Percentiles rank a stretch among this genome's conserved stretches.
Evolutionary conservation across 2,113 vertebrate genomes (phyloP).

Genomic region (Bubo bubo): DNA sequence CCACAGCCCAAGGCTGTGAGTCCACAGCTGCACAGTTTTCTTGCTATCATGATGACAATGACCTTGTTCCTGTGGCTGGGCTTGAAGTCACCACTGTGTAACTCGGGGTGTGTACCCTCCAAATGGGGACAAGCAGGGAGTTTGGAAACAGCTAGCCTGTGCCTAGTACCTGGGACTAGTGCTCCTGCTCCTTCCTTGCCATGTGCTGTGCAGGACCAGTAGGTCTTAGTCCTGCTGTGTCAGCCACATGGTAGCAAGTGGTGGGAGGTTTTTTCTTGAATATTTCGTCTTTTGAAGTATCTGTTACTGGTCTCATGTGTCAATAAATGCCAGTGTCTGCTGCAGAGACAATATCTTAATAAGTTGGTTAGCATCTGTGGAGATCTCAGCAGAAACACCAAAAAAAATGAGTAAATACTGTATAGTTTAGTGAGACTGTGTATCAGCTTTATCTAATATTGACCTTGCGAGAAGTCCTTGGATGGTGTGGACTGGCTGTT

Average conservation of each 20-base stretch:
- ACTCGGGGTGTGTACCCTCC: fast-evolving
- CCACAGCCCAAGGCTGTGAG: neutral
- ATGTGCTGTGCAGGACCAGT: fast-evolving
- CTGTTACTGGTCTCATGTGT: neutral
- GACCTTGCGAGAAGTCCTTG: conserved; percentile 10
- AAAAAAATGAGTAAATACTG: neutral
- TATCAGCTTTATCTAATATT: neutral
- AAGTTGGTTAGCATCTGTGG: neutral
- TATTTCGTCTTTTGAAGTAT: neutral
- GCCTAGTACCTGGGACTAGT: too few relatives aligned
- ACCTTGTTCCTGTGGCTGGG: neutral
- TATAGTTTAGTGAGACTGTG: neutral
- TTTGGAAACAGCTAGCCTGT: neutral
- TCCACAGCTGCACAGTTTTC: neutral
- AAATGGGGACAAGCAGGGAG: neutral
- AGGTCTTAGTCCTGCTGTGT: neutral
- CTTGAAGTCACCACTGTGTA: neutral
- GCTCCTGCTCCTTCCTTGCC: fast-evolving
- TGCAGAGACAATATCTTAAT: neutral
- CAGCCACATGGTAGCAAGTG: neutral
- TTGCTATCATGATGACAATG: neutral
- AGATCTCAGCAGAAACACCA: neutral
- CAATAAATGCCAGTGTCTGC: neutral
- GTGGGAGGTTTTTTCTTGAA: neutral
- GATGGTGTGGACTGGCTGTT: neutral